Evolutionary conservation across 2,113 vertebrate species (phyloP), one percentile per base, ranked within the genome.

Genomic region (Montifringilla adamsi): DNA sequence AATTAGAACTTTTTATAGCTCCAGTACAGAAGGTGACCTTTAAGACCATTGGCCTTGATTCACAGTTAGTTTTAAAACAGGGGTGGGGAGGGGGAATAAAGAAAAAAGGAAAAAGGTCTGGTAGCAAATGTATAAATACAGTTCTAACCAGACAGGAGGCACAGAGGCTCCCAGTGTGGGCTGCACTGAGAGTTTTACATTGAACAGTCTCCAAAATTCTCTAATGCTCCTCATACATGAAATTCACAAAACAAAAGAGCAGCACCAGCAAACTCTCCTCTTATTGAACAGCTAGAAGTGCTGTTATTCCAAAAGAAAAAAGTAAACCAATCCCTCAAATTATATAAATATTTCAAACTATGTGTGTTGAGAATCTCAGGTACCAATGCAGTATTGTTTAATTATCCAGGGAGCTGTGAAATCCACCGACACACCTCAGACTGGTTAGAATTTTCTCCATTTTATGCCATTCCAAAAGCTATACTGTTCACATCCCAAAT

Each of bases 1-100:
- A 93, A 96, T 81, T 77, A 96, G 85, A 89, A 90, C 90, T 94
- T 93, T 95, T 94, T 91, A 93, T 97, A 97, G 92, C 94, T 95
- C 35, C 64, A 70, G 88, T 96, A 81, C 90, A 93, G 96, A 97
- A 94, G 93, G 95, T 92, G 93, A 94, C 93, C 93, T 97, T 96
- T 95, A 93, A 95, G 94, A 95, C 52, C 79, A 86, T 15, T 93
- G 82, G 90, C 82, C 82, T 93, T 88, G 91, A 93, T 91, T 90
- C 87, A 84, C 89, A 77, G 59, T 60, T 82, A 75, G 93, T 46
- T 93, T 91, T 66, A 89, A 93, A 91, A 9, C 0, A 1, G 31
- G n/a, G n/a, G n/a, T n/a, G n/a, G n/a, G n/a, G n/a, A n/a, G n/a
- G n/a, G n/a, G n/a, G n/a, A n/a, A n/a, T n/a, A n/a, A n/a, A 67